A percentile compares a stretch with the other conserved stretches of the same genome.
Evolutionary conservation across 2,888 invertebrate species (phyloP).

Genomic region (Pilophorus perplexus): DNA sequence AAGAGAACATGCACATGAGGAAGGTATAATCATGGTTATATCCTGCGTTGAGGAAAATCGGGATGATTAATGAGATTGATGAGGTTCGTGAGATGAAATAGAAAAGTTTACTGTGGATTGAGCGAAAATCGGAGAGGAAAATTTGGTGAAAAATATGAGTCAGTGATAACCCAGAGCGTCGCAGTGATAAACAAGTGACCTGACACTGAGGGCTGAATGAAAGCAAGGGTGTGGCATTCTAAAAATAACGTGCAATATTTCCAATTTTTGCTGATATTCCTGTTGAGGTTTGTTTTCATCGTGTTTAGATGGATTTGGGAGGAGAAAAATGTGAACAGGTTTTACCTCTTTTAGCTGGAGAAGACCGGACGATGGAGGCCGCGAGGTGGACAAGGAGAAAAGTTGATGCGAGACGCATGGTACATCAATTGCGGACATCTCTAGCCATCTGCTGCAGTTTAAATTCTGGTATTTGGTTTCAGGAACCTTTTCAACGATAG

Average conservation of each 20-base stretch:
- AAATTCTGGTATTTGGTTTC: constrained; percentile 2
- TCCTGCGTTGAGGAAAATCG: no score
- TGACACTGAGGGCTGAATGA: not conserved
- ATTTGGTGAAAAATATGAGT: no score
- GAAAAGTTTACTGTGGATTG: no score
- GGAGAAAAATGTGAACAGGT: not conserved
- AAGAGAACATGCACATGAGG: no score
- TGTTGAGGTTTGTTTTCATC: not conserved
- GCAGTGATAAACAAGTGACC: constrained; percentile 28
- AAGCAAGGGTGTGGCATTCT: constrained; percentile 22
- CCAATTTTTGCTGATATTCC: not conserved
- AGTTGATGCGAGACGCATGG: constrained; percentile 34
- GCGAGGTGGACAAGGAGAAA: constrained; percentile 34
- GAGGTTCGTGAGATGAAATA: no score
- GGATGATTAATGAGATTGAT: no score
- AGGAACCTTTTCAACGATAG: constrained; percentile 7
- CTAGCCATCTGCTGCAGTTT: constrained; percentile 33
- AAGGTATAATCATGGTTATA: no score
- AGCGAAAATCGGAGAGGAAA: no score
- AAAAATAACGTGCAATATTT: not conserved
- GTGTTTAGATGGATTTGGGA: not conserved
- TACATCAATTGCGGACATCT: constrained; percentile 38
- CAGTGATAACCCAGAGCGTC: not conserved
- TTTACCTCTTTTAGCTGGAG: constrained; percentile 33
- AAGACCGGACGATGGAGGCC: constrained; percentile 35